A percentile compares a stretch with the other conserved stretches of the same genome.
Evolutionary conservation across 2,888 invertebrate genomes (phyloP).

Genomic region (Diaphora mendica): DNA sequence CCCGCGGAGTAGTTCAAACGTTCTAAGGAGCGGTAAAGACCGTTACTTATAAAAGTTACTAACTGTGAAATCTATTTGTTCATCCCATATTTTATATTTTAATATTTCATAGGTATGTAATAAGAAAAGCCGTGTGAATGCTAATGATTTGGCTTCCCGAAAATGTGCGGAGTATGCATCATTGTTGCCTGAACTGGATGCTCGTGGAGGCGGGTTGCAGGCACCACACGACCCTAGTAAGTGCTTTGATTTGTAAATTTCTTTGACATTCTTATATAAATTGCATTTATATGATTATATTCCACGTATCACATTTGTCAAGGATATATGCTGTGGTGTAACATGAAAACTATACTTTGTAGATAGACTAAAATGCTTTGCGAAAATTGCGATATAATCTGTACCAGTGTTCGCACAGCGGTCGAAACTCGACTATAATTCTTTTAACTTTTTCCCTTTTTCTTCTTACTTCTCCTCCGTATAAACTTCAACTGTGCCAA

Average conservation of each 20-base stretch:
- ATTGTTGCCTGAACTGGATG: constrained; percentile 87
- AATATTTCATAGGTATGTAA: constrained; percentile 71
- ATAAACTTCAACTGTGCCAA: too few relatives aligned
- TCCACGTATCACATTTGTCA: neutral
- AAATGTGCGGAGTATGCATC: constrained; percentile 89
- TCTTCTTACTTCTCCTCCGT: too few relatives aligned
- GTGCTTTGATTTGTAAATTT: constrained; percentile 22
- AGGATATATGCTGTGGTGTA: too few relatives aligned
- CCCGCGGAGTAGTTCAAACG: too few relatives aligned
- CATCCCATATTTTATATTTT: neutral
- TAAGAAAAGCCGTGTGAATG: constrained; percentile 83
- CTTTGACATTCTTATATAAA: neutral
- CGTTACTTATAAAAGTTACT: too few relatives aligned
- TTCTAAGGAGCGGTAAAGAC: too few relatives aligned
- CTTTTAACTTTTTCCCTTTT: too few relatives aligned
- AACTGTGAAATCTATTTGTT: neutral
- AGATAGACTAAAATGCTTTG: too few relatives aligned
- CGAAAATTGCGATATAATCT: too few relatives aligned
- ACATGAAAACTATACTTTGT: too few relatives aligned
- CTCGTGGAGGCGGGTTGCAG: constrained; percentile 90
- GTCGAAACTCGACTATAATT: too few relatives aligned
- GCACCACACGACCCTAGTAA: constrained; percentile 90
- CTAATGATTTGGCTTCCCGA: constrained; percentile 87
- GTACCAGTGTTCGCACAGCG: too few relatives aligned
- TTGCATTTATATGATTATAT: neutral